Percentiles rank a stretch among this genome's conserved stretches.
phyloP scores from a whole-genome alignment of 2,113 vertebrate genomes.

The Cervus canadensis region DNA sequence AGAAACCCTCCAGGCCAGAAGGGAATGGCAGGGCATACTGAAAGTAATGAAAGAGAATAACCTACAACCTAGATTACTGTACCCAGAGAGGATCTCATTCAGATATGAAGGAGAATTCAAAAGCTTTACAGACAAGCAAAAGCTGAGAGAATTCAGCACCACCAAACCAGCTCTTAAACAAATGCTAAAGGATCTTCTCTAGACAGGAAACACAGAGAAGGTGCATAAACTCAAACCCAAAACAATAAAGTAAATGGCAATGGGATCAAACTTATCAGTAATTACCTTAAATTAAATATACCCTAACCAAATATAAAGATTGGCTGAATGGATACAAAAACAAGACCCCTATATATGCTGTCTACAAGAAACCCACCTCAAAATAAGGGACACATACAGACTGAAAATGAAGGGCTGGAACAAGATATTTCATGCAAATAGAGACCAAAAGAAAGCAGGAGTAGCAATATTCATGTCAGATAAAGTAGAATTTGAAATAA shows the following conservation, averaged over 20 bases:
- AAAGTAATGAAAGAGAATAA: not conserved
- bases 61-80: not conserved
- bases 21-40: not conserved
- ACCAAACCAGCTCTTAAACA: not conserved
- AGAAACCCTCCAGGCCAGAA: not conserved
- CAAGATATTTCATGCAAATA: rapidly evolving
- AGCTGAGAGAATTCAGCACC: not conserved
- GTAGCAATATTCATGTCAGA: not conserved
- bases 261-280: not conserved
- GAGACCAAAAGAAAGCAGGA: not conserved
- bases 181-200: not conserved
- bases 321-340: not conserved
- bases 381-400: not conserved
- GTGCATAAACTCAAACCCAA: not conserved
- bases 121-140: not conserved
- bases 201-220: not conserved
- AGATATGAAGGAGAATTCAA: not conserved
- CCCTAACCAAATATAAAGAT: not conserved
- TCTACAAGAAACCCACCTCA: not conserved
- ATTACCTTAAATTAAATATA: not conserved
- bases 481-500: not conserved
- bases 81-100: not conserved
- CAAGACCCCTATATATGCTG: not conserved
- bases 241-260: not conserved
- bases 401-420: not conserved